These are phyloP conservation scores for Rhipidura dahli DNA, from an alignment of 2,113 vertebrate genomes.

Conservation along the genomic window DNA sequence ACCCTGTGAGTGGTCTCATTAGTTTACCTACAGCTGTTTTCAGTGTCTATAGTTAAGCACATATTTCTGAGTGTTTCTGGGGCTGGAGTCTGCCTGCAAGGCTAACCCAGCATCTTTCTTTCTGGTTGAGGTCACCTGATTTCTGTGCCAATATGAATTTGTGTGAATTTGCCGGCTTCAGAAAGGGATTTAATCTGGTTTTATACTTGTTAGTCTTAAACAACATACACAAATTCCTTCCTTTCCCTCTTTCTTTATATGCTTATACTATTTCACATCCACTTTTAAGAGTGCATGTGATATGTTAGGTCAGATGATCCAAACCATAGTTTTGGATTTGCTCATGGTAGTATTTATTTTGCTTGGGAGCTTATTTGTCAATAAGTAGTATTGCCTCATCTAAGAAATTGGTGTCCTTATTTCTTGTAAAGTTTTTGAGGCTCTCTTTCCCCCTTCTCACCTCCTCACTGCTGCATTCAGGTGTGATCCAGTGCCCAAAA, in stretches of 20 bases:
- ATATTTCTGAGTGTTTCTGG: not conserved
- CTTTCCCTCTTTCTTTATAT: not conserved
- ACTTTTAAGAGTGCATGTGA: not conserved
- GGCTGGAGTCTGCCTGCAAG: not conserved
- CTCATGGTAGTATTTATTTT: not conserved
- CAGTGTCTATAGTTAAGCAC: not conserved
- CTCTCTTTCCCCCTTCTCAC: not conserved
- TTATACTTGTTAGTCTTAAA: not conserved
- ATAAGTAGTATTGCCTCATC: not conserved
- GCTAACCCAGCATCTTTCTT: not conserved
- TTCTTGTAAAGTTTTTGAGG: not conserved
- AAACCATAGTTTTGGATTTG: not conserved
- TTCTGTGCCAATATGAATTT: not conserved
- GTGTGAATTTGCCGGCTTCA: not conserved
- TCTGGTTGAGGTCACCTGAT: not conserved
- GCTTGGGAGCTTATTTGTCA: not conserved
- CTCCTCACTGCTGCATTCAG: not conserved
- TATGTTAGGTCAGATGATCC: not conserved
- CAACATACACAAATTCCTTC: not conserved
- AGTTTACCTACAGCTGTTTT: not conserved
- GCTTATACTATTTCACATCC: not conserved
- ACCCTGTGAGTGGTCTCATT: not conserved
- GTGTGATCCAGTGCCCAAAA: not conserved
- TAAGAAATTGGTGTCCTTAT: not conserved
- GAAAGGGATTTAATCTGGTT: not conserved